Base-by-base conservation (phyloP, 2,113 vertebrate genomes). In the Polypterus bichir region DNA sequence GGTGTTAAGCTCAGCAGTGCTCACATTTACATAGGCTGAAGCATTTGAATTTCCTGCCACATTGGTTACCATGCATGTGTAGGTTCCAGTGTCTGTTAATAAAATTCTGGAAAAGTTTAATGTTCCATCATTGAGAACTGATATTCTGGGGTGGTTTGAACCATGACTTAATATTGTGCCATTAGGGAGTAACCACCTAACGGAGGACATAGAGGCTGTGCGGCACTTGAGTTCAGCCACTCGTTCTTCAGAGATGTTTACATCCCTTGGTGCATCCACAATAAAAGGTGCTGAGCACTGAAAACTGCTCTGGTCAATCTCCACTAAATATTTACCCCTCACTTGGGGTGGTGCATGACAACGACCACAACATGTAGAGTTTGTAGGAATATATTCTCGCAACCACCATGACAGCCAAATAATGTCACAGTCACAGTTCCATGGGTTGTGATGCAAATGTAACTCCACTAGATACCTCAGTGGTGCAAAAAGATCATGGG, bases 41-140 rank as follows among this genome's bases (percentile, higher is more conserved):
- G 96, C 93, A 1, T 97, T 97, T 65, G 96, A 92, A 77, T 95
- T 93, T 47, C 96, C 96, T 5, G 93, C 96, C 89, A 95, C 91
- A 10, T 99, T 99, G 74, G 93, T 92, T 71, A 97, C 95, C 92
- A 97, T 97, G 83, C 96, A 99, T 51, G 93, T 97, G 76, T 99
- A 97, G 1, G 91, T 65, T 7, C 96, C 96, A 0, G 91, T 97
- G 79, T 99, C 96, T 5, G 75, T 82, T 2, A 89, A 73, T 70
- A 97, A 69, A 65, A 99, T 92, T 1, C 92, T 92, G 61, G 93
- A 92, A 79, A 99, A 98, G 83, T 94, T 96, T 64, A 99, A 74
- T 7, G 96, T 96, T 66, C 96, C 96, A 1, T 99, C 94, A 0
- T 92, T 95, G 59, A 95, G 91, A 62, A 99, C 92, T 0, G 88